Percentiles rank a stretch among this genome's conserved stretches.
Conservation (phyloP, 2,888 invertebrate genomes). For the Torymus aiolomorphi region DNA sequence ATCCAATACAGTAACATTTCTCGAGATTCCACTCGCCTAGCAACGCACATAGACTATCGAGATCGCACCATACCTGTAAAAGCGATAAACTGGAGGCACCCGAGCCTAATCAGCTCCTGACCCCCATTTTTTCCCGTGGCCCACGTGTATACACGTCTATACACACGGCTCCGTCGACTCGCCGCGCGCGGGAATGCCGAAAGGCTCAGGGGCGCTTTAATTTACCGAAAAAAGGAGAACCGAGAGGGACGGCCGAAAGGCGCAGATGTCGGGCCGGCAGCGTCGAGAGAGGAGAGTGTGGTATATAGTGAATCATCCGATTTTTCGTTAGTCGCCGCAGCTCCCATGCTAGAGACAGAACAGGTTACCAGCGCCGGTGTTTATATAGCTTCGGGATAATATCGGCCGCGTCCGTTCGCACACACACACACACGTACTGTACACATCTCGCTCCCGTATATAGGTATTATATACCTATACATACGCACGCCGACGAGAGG, state of each 20-base stretch:
- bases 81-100: constrained; percentile 18
- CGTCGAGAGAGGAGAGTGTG: background rate
- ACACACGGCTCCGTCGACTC: background rate
- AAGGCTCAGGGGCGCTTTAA: too few relatives aligned
- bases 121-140: background rate
- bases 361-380: constrained; percentile 43
- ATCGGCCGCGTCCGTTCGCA: constrained; percentile 3
- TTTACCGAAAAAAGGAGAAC: background rate
- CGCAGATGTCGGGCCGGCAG: constrained; percentile 24
- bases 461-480: too few relatives aligned
- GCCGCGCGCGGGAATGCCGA: background rate
- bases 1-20: background rate
- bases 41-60: background rate
- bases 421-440: background rate
- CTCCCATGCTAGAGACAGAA: constrained; percentile 40
- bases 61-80: background rate
- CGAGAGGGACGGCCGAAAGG: constrained; percentile 11
- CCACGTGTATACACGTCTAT: background rate
- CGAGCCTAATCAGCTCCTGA: constrained; percentile 23
- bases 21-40: background rate
- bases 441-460: too few relatives aligned
- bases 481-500: background rate
- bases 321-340: constrained; percentile 43
- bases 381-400: constrained; percentile 46
- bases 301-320: constrained; percentile 51